Percentiles rank a stretch among this genome's conserved stretches.
These are phyloP conservation scores for Spea multiplicata DNA, from an alignment of 2,113 vertebrate species.

Conservation along the genomic window DNA sequence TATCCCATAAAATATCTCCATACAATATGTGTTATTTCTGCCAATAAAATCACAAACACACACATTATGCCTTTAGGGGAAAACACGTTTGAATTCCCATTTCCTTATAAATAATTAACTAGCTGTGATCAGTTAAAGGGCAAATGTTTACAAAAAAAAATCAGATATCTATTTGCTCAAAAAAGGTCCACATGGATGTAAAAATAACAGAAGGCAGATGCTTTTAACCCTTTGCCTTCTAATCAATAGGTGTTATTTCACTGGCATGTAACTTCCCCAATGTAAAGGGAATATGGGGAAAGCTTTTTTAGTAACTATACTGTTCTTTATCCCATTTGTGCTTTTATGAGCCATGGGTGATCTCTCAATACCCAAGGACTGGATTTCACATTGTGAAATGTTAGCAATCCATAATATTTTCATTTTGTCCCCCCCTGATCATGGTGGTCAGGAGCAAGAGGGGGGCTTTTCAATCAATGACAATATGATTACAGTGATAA, in stretches of 20 bases:
- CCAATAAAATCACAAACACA: too few species aligned
- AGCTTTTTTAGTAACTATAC: neutral
- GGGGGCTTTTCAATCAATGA: constrained; percentile 41
- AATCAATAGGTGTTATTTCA: neutral
- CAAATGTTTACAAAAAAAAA: neutral
- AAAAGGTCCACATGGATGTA: neutral
- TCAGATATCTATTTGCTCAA: constrained; percentile 12
- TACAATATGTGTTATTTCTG: too few species aligned
- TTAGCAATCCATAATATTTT: constrained; percentile 38
- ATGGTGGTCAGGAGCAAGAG: constrained; percentile 14
- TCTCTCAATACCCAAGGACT: neutral
- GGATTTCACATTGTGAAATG: constrained; percentile 12
- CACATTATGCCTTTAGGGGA: too few species aligned
- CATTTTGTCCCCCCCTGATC: constrained; percentile 35
- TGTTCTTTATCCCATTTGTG: neutral
- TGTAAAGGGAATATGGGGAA: neutral
- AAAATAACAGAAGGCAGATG: neutral
- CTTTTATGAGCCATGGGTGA: neutral
- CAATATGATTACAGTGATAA: constrained; percentile 39
- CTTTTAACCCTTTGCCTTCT: neutral
- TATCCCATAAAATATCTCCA: too few species aligned
- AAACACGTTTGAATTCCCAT: too few species aligned
- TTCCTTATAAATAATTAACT: neutral
- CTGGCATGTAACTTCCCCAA: neutral
- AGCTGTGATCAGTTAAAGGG: constrained; percentile 1